A percentile compares a stretch with the other conserved stretches of the same genome.
Evolutionary conservation across 1,140 invertebrate genomes (phyloP).

Genomic region (Temnothorax longispinosus): DNA sequence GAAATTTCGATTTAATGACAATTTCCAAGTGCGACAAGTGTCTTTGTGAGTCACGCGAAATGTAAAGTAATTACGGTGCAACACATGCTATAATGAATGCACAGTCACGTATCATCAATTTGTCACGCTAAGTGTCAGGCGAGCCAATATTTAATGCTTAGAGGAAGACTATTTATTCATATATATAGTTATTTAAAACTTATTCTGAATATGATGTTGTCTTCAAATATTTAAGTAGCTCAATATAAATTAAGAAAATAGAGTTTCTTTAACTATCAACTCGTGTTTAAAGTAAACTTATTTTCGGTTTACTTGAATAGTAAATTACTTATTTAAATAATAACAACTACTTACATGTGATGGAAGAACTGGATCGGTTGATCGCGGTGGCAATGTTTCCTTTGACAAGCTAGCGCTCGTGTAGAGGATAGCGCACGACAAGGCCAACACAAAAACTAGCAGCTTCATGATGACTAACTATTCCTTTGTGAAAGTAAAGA

Average conservation of each 20-base stretch:
- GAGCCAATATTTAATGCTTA: not conserved
- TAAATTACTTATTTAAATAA: not conserved
- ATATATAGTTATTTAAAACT: not conserved
- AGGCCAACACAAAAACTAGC: conserved; percentile 31
- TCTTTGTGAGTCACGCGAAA: conserved; percentile 9
- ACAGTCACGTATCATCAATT: not conserved
- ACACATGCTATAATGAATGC: not conserved
- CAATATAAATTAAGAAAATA: not conserved
- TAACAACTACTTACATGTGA: conserved; percentile 19
- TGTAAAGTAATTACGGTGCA: not conserved
- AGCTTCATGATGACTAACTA: conserved; percentile 36
- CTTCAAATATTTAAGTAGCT: not conserved
- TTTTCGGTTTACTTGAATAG: not conserved
- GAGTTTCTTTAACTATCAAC: not conserved
- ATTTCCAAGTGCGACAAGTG: conserved; percentile 8
- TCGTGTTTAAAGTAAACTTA: not conserved
- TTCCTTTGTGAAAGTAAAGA: not conserved
- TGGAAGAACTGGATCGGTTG: not conserved
- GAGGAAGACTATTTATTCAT: not conserved
- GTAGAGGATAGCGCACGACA: conserved; percentile 23
- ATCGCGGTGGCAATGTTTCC: not conserved
- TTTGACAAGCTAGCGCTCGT: not conserved
- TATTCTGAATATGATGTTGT: not conserved
- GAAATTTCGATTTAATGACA: not conserved
- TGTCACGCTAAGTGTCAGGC: not conserved